A percentile compares a stretch with the other conserved stretches of the same genome.
These are phyloP conservation scores for Lophura nycthemera DNA, from an alignment of 2,113 vertebrate species.

Conservation along the genomic window DNA sequence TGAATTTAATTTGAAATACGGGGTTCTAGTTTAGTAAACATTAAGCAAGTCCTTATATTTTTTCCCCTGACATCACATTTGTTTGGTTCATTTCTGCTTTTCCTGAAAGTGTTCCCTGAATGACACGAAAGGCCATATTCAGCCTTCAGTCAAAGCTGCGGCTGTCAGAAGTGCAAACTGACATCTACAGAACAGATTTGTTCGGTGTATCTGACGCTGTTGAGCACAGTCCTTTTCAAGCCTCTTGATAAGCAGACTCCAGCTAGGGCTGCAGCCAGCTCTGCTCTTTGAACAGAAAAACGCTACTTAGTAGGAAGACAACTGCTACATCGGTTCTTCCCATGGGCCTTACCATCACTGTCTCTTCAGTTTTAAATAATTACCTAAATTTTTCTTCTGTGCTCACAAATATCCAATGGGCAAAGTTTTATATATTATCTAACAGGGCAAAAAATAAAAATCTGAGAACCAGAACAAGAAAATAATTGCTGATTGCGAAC, in stretches of 20 bases:
- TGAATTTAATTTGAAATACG: background rate
- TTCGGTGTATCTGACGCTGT: background rate
- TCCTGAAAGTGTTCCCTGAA: background rate
- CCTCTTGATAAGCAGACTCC: background rate
- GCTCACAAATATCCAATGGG: background rate
- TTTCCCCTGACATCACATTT: background rate
- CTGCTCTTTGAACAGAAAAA: background rate
- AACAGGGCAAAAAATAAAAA: background rate
- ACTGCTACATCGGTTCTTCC: accelerated
- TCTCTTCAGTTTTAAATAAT: background rate
- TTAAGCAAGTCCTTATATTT: background rate
- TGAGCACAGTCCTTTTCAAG: background rate
- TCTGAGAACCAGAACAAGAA: background rate
- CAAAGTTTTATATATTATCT: background rate
- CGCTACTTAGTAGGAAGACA: background rate
- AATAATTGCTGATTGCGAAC: background rate
- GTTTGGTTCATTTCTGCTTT: background rate
- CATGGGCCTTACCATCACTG: background rate
- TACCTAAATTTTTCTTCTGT: background rate
- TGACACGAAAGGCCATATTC: background rate
- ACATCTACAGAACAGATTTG: background rate
- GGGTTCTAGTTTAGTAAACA: background rate
- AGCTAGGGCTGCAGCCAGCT: background rate
- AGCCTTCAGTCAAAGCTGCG: background rate
- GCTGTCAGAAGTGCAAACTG: background rate